Base-by-base conservation (phyloP, 2,113 vertebrate genomes). In the Menidia beryllina region DNA sequence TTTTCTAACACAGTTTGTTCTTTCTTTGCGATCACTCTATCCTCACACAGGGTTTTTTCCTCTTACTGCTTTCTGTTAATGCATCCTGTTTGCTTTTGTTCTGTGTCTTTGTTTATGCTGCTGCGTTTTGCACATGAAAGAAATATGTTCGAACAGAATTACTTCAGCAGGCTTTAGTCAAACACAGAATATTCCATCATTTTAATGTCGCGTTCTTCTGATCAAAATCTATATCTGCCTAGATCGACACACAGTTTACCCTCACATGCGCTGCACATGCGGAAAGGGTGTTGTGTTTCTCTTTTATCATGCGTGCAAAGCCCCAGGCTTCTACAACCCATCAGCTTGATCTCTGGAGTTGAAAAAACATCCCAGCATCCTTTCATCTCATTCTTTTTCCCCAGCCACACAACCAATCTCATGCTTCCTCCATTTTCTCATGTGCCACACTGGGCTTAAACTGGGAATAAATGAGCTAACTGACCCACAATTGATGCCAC, bases 291-390 rank as follows among this genome's bases (percentile, higher is more conserved):
- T 9, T 62, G 63, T 59, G 68, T 72, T 84, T 81, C 72, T 62
- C 84, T 93, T 91, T 91, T 85, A 92, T 91, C 90, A 88, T 82
- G 75, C 69, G 53, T 81, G 71, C 73, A 59, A 72, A 47, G 75
- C 90, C 68, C 76, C 81, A 81, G 87, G 89, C 79, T 88, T 87
- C 83, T 79, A 81, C 83, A 89, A 85, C 77, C 71, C 85, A 84
- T 86, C 72, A 70, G 82, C 82, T 91, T 91, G 86, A 91, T 91
- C 89, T 90, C 75, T 86, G 77, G 77, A 86, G 84, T 89, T 77
- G 67, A 65, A 74, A 81, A 79, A 81, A 77, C 64, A 82, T 52
- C 70, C 75, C 34, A 56, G 74, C 81, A 69, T 68, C 72, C 75
- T 91, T 90, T 88, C 72, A 84, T 91, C 75, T 86, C 21, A 12